Evolutionary conservation across 2,888 invertebrate species (phyloP), one percentile per base, ranked within the genome.

Genomic region (Abrostola triplasia): DNA sequence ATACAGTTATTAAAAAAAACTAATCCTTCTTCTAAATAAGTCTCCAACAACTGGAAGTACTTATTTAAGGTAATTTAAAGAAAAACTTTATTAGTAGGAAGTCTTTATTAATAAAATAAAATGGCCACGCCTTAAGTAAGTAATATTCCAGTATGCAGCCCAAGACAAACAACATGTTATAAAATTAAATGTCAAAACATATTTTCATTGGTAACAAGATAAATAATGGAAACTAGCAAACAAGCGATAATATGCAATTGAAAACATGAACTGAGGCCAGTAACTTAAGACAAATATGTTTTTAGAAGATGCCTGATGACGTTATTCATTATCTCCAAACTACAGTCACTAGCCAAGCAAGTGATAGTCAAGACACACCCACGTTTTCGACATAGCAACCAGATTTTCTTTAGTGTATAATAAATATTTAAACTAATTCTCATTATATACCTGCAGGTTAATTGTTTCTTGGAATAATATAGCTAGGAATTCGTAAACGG

Each of bases 201-300:
- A 90, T 91, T 92, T 92, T 90, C 91, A 92, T 89, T 90, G 89
- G 90, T 88, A 79, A 92, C 89, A 89, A 90, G 93, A 94, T 93
- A 94, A 93, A 87, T 84, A 89, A 85, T 91, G 92, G 91, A 92
- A 93, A 93, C 91, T 84, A 89, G 87, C 84, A 83, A 84, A 81
- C 82, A 75, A 66, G 78, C 77, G 89, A 90, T 80, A 59, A 70
- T 90, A 90, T 88, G 84, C 83, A 87, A 87, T 87, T 88, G 87
- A 92, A 91, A 93, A 93, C 92, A 93, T 85, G 84, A 79, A 68
- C 87, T 82, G 86, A 86, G 88, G 85, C 86, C 85, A 83, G 80
- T 82, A 85, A 85, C 82, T 86, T 73, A 84, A 87, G 89, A 91
- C 91, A 92, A 92, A 90, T 90, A 91, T 94, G 93, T 94, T 93